Evolutionary conservation across 2,888 invertebrate genomes (phyloP), one percentile per base, ranked within the genome.

Genomic region (Arctia plantaginis): DNA sequence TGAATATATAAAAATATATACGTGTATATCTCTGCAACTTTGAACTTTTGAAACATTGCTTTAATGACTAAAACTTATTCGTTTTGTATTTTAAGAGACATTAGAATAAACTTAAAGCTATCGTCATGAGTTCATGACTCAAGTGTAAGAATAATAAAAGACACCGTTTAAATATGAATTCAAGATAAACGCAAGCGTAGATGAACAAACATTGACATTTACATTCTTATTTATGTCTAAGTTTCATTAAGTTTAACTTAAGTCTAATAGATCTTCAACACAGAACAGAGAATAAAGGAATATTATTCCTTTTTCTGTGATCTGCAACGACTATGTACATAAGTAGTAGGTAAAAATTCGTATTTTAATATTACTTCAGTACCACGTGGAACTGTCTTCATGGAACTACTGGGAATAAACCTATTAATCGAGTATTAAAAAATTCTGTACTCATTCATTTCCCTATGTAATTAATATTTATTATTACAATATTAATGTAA

Each of bases 1-100:
- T 59, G 69, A 78, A 72, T 59, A 74, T 73, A 51, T 44, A 51
- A 65, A 75, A 73, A 78, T 78, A 39, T 39, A 66, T 6, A 64
- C 33, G 18, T 35, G 23, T 23, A 1, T 35, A 39, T n/a, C 39
- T 66, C 18, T 66, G 65, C 35, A 66, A 35, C 33, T 66, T 23
- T 35, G 35, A 67, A 78, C 44, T 74, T 71, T 55, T 55, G 13
- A 27, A 59, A 18, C 30, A 66, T 13, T 47, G 12, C 30, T 67
- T 27, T 33, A 20, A 47, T 6, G 47, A 13, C 13, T 0, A 47
- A 47, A 55, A 12, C n/a, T 55, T 23, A 20, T 44, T 67, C 13
- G 20, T 47, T 44, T 13, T 3, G 10, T 39, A n/a, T 66, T 47
- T 13, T 62, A 62, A 18, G 18, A 30, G 62, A 30, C 62, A 0